These are phyloP conservation scores for Spheniscus mendiculus DNA, from an alignment of 2,113 vertebrate species.

Conservation along the genomic window DNA sequence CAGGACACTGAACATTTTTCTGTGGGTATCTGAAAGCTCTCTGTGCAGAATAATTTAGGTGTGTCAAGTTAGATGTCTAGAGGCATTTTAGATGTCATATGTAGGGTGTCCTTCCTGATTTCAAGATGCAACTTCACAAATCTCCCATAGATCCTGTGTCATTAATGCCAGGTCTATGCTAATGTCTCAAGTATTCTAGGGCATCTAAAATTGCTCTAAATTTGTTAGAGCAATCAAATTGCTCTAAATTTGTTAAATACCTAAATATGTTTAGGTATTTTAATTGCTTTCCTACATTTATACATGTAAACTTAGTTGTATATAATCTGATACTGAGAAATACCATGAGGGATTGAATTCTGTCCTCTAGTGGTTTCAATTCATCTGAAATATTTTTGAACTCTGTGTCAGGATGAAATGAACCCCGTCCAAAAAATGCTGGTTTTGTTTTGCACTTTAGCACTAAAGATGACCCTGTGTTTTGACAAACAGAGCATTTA, in stretches of 20 bases:
- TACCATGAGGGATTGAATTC: background rate
- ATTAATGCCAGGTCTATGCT: background rate
- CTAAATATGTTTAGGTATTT: background rate
- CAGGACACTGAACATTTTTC: background rate
- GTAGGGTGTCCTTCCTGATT: background rate
- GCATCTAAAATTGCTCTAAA: background rate
- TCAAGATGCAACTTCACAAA: background rate
- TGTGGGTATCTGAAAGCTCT: background rate
- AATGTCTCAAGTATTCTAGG: background rate
- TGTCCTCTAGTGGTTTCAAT: background rate
- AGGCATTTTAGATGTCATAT: background rate
- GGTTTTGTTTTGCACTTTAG: background rate
- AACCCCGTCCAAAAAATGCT: background rate
- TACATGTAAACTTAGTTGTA: background rate
- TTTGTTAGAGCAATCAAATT: no score
- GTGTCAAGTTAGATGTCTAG: background rate
- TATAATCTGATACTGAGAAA: background rate
- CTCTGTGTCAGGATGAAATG: background rate
- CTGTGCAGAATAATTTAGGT: background rate
- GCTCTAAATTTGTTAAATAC: no score
- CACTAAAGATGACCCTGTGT: background rate
- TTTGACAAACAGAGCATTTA: background rate
- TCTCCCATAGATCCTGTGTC: background rate
- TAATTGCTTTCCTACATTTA: background rate
- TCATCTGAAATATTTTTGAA: background rate